Conservation (phyloP, 2,888 invertebrate genomes). For the Metopia argyrocephala region DNA sequence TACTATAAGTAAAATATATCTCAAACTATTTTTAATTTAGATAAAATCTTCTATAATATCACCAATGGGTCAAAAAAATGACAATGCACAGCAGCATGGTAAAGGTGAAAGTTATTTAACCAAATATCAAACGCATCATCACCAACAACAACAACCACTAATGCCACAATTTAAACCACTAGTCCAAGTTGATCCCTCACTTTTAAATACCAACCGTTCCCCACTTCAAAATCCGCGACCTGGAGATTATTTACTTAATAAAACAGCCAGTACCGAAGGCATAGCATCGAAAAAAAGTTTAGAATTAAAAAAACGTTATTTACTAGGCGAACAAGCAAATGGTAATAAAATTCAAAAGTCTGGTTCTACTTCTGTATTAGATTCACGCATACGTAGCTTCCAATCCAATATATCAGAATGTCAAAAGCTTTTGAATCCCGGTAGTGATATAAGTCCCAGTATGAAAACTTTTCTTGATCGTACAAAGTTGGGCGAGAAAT, state of each 20-base stretch:
- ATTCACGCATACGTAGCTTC: constrained; percentile 90
- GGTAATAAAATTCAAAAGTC: constrained; percentile 88
- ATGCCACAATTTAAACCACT: constrained; percentile 77
- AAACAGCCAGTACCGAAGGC: constrained; percentile 91
- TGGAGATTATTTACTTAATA: constrained; percentile 88
- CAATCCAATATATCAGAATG: constrained; percentile 92
- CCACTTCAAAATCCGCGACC: constrained; percentile 81
- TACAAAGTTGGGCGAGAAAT: constrained; percentile 72
- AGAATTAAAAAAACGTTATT: constrained; percentile 90
- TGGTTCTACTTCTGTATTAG: constrained; percentile 89
- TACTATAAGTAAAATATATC: not conserved
- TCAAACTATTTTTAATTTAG: constrained; percentile 65
- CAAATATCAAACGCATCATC: constrained; percentile 71
- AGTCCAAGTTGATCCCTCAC: constrained; percentile 78
- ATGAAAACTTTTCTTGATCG: constrained; percentile 84
- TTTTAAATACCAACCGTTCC: constrained; percentile 74
- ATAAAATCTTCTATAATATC: constrained; percentile 76
- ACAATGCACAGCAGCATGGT: constrained; percentile 61
- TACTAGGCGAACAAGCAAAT: constrained; percentile 85
- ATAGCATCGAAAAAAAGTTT: constrained; percentile 92
- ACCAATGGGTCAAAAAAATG: constrained; percentile 66
- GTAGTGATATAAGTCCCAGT: constrained; percentile 83
- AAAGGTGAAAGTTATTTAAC: constrained; percentile 73
- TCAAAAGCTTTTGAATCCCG: constrained; percentile 90
- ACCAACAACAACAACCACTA: constrained; percentile 66